Base-by-base conservation (phyloP, 2,113 vertebrate species). In the Calyptomena viridis region DNA sequence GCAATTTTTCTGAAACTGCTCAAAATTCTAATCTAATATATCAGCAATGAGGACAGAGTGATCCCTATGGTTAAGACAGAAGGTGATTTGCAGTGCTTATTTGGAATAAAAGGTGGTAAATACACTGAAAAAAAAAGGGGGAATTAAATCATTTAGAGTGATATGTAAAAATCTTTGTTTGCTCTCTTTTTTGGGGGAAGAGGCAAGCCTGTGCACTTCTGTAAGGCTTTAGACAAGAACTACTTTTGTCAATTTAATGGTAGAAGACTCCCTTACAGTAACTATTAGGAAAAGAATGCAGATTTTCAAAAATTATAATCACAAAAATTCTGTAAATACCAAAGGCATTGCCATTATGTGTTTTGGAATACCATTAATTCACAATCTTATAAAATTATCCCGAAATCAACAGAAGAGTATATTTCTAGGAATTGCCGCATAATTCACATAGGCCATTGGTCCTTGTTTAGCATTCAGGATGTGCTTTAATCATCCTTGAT, bases 101-200 rank as follows among this genome's bases (percentile, higher is more conserved):
- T 60, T 86, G 31, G 25, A 89, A 56, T 39, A 73, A 62, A 74
- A 11, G 72, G 9, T 25, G 18, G 20, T 42, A 47, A 14, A 60
- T 11, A 53, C 22, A 60, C 22, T 25, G n/a, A 27, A 39, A 8
- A 52, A n/a, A 49, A 39, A 59, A 31, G 19, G 10, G 14, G 11
- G 67, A 59, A 62, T 15, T 64, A 59, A 84, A 14, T 7, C n/a
- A 67, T 49, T 63, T 53, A 55, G 14, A 72, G 18, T 22, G 17
- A 55, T 6, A 8, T 23, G 6, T 25, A 59, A 58, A 21, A 33
- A 73, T 31, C 20, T 53, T 12, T 33, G 4, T 53, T 52, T 35
- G 40, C 28, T 49, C 19, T 39, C 30, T 63, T 40, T 52, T 53
- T 4, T 0, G 1, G 3, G 4, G 2, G 5, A 42, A 15, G 9